Conservation (phyloP, 1,140 invertebrate genomes). For the Brachionus rotundiformis region DNA sequence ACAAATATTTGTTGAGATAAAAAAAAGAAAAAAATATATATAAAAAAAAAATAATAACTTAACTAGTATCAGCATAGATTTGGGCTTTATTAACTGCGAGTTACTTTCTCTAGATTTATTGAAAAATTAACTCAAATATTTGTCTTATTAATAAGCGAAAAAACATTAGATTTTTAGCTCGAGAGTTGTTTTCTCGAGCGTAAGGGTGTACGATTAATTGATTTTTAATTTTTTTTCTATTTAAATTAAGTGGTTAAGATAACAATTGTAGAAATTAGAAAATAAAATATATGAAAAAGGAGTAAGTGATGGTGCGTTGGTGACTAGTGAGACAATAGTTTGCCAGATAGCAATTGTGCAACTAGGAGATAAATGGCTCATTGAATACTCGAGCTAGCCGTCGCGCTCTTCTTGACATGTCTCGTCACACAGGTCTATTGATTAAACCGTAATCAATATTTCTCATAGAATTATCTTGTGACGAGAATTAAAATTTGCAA, state of each 20-base stretch:
- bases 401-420: neutral
- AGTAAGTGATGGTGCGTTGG: too few species aligned
- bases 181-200: neutral
- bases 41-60: neutral
- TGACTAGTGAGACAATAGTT: too few species aligned
- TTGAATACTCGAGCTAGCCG: neutral
- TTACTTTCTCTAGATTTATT: neutral
- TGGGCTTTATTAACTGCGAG: constrained; percentile 32
- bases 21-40: neutral
- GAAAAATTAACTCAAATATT: constrained; percentile 33
- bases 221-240: constrained; percentile 37
- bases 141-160: constrained; percentile 44
- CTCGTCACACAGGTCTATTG: neutral
- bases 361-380: neutral
- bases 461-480: constrained; percentile 3
- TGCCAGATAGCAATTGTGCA: too few species aligned
- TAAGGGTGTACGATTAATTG: constrained; percentile 43
- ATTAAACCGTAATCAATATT: neutral
- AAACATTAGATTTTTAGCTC: constrained; percentile 22
- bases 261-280: neutral
- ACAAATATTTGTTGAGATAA: constrained; percentile 43
- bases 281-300: neutral
- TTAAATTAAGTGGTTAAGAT: constrained; percentile 37
- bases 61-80: constrained; percentile 38
- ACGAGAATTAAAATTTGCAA: neutral